Percentiles rank a stretch among this genome's conserved stretches.
Conservation (phyloP, 2,113 vertebrate genomes). For the Rhinoderma darwinii region DNA sequence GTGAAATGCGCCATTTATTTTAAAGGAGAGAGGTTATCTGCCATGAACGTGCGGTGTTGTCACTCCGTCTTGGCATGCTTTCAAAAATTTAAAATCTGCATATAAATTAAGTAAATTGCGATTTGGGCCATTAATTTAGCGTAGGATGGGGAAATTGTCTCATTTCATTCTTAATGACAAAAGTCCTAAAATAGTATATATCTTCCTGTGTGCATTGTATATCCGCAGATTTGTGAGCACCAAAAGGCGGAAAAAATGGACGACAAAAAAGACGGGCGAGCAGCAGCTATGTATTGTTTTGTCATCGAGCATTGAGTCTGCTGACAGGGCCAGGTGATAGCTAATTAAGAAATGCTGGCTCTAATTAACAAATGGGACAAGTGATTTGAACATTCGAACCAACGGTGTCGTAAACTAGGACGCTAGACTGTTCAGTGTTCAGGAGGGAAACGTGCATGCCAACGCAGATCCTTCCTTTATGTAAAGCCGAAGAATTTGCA, state of each 20-base stretch:
- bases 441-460: conserved; percentile 6
- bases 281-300: background rate
- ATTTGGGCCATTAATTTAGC: conserved; percentile 59
- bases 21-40: conserved; percentile 42
- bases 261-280: background rate
- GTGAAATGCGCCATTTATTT: conserved; percentile 30
- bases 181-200: conserved; percentile 57
- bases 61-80: conserved; percentile 44
- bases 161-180: conserved; percentile 59
- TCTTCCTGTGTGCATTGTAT: conserved; percentile 38
- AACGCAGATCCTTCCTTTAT: background rate
- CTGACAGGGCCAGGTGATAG: conserved; percentile 41
- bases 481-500: background rate
- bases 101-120: conserved; percentile 58
- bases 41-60: conserved; percentile 17
- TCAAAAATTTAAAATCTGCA: conserved; percentile 56
- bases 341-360: conserved; percentile 53
- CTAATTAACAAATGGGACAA: conserved; percentile 55
- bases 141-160: conserved; percentile 56
- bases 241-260: background rate
- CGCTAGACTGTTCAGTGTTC: conserved; percentile 31
- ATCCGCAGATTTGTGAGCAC: conserved; percentile 20
- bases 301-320: background rate
- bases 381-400: background rate
- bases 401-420: conserved; percentile 35